Percentiles rank a stretch among this genome's conserved stretches.
Conservation (phyloP, 2,113 vertebrate genomes). For the Eulacestoma nigropectus region DNA sequence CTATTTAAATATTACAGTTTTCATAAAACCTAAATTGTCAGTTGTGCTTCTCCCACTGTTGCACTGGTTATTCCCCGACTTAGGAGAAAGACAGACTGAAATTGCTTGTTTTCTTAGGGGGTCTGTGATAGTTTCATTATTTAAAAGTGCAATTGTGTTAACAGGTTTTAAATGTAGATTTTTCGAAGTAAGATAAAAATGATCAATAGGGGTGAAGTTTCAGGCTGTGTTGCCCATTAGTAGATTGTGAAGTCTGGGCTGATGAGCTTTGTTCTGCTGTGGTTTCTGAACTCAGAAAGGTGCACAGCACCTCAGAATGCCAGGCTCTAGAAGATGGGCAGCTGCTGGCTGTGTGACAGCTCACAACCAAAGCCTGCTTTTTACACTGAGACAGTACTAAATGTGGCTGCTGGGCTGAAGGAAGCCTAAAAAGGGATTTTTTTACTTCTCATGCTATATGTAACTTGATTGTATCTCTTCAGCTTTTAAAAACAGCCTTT, state of each 20-base stretch:
- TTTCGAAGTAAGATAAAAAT: background rate
- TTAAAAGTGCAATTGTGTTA: background rate
- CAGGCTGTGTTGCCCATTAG: background rate
- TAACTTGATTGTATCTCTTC: background rate
- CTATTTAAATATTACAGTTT: background rate
- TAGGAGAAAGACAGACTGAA: background rate
- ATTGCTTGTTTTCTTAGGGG: background rate
- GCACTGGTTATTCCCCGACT: background rate
- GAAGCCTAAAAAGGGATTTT: background rate
- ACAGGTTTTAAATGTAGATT: background rate
- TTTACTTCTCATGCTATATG: background rate
- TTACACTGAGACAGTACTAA: too few species aligned
- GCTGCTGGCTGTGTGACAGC: background rate
- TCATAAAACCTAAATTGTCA: background rate
- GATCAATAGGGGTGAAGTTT: background rate
- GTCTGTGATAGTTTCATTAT: background rate
- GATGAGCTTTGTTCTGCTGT: background rate
- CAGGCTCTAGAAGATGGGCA: background rate
- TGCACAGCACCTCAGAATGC: too few species aligned
- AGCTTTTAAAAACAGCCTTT: background rate
- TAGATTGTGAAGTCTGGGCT: background rate
- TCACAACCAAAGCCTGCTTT: background rate
- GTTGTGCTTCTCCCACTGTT: background rate
- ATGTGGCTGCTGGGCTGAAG: background rate
- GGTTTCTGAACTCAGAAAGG: background rate